Base-by-base conservation (phyloP, 2,797 vertebrate species). In the Paratrypauchen microcephalus region DNA sequence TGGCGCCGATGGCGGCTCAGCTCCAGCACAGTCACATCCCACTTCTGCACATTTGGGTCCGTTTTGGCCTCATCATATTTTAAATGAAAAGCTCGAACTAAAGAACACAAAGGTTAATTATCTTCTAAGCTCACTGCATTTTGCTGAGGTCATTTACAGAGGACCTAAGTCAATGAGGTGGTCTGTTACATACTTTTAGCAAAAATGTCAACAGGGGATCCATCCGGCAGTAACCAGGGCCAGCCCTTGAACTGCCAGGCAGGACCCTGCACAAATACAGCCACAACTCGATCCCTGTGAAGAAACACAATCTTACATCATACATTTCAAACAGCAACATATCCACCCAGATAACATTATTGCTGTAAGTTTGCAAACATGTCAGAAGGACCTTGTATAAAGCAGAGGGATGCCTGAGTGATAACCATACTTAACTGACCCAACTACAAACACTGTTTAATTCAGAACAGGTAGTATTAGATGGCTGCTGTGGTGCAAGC, bases 211-310 rank as follows among this genome's bases (percentile, higher is more conserved):
- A 99, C 98, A 26, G 98, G 98, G 55, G 97, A 99, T 86, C 98
- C 98, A 19, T 99, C 97, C 0, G 97, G 96, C 84, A 99, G 89
- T 72, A 99, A 92, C 98, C 97, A 99, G 0, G 98, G 98, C 97
- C 97, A 99, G 70, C 98, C 97, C 90, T 99, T 99, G 86, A 99
- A 99, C 86, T 99, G 98, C 98, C 98, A 99, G 52, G 97, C 97
- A 15, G 97, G 96, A 69, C 98, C 97, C 83, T 99, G 97, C 30
- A 99, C 97, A 12, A 99, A 99, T 63, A 99, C 97, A 0, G 97
- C 97, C 80, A 99, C 98, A 77, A 99, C 97, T 5, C 98, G 96
- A 81, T 99, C 98, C 98, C 98, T 99, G 80, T 0, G 59, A 50
- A 41, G 19, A 71, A 76, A 60, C 74, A 72, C 79, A 63, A 18